These are phyloP conservation scores for zebrafish (Danio rerio) DNA, from an alignment of 2,113 vertebrate species.

Conservation along the genomic window GRCz12tu NC_133181.1:52013501-52014000, in stretches of 20 bases:
- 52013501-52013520: no score
- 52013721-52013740: constrained; percentile 16
- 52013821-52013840: not conserved
- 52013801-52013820: not conserved
- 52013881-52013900: not conserved
- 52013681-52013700: constrained; percentile 31
- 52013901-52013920: no score
- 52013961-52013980: no score
- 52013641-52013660: constrained; percentile 2
- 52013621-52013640: not conserved
- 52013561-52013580: no score
- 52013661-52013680: constrained; percentile 27
- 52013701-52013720: constrained; percentile 40
- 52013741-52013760: constrained; percentile 45
- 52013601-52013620: not conserved
- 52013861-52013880: constrained; percentile 11
- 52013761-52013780: constrained; percentile 4
- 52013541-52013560: no score
- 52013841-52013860: constrained; percentile 7
- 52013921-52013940: no score
- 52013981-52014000: no score
- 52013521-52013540: no score
- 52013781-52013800: not conserved
- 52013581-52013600: not conserved
- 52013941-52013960: no score